Percentiles rank a stretch among this genome's conserved stretches.
Conservation (phyloP, 2,797 vertebrate genomes). For the Poecilia picta region DNA sequence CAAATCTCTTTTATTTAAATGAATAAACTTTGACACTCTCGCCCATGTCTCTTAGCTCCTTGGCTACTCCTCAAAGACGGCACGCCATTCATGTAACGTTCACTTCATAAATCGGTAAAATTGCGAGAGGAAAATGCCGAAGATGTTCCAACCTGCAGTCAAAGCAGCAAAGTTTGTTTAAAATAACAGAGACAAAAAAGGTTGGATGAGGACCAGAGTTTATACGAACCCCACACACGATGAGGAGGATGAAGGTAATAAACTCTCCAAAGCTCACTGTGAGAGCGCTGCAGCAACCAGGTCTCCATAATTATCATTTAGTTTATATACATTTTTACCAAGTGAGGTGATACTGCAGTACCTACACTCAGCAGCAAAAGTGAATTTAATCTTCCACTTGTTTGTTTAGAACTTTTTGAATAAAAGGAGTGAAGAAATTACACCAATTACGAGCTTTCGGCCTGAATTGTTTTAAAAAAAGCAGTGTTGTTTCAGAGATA, state of each 20-base stretch:
- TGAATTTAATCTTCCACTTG: background rate
- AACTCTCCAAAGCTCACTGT: background rate
- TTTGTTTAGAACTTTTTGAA: background rate
- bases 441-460: background rate
- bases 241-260: background rate
- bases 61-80: background rate
- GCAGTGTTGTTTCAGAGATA: background rate
- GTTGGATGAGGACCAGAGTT: background rate
- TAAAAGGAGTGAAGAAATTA: background rate
- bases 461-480: background rate
- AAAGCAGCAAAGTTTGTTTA: background rate
- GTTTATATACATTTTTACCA: background rate
- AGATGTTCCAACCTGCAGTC: background rate
- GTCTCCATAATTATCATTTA: background rate
- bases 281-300: background rate
- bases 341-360: background rate
- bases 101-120: background rate
- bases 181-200: background rate
- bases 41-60: background rate
- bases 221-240: background rate
- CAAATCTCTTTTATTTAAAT: background rate
- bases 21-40: background rate
- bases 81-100: background rate
- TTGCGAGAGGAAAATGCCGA: background rate
- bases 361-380: background rate